Evolutionary conservation across 2,113 vertebrate genomes (phyloP).

Genomic region (Carollia perspicillata): DNA sequence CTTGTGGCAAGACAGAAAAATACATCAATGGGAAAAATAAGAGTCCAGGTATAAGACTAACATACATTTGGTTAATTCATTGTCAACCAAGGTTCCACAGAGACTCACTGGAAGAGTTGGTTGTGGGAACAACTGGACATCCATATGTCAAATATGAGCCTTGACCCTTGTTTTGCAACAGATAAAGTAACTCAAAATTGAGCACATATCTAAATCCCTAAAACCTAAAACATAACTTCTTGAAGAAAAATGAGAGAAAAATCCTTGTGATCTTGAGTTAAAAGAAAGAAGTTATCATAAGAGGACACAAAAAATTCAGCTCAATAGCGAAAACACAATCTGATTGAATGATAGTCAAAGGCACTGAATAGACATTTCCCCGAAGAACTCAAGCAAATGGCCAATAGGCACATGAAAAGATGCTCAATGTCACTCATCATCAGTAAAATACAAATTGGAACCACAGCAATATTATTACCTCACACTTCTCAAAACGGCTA

Average conservation of each 20-base stretch:
- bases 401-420: background rate
- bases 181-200: background rate
- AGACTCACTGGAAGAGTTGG: background rate
- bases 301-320: background rate
- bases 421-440: background rate
- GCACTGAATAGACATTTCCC: background rate
- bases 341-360: background rate
- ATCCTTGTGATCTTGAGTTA: background rate
- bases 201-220: background rate
- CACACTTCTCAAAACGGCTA: background rate
- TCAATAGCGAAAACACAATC: background rate
- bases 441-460: background rate
- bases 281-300: background rate
- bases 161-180: background rate
- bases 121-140: background rate
- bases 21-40: background rate
- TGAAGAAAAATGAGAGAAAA: background rate
- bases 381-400: background rate
- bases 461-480: background rate
- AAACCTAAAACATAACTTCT: background rate
- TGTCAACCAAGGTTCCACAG: background rate
- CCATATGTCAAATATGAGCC: background rate
- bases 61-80: background rate
- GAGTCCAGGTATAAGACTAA: background rate
- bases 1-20: background rate